These are phyloP conservation scores for Drosophila diplacantha DNA, from an alignment of 2,888 invertebrate species.

Conservation along the genomic window DNA sequence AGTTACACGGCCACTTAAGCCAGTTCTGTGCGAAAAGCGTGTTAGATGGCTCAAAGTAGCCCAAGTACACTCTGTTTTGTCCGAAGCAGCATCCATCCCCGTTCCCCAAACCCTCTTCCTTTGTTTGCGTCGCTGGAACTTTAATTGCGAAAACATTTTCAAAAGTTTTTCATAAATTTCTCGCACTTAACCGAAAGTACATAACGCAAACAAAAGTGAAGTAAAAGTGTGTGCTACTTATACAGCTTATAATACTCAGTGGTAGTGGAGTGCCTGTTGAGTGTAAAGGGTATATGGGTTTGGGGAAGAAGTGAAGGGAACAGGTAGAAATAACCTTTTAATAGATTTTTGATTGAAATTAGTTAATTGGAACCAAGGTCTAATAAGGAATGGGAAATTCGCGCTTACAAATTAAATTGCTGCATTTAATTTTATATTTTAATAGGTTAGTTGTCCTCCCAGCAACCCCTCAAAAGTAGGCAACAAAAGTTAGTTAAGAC, in stretches of 20 bases:
- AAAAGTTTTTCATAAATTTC: constrained; percentile 68
- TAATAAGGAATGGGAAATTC: no score
- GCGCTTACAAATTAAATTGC: no score
- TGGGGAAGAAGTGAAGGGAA: not conserved
- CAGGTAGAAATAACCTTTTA: not conserved
- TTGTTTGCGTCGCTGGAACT: constrained; percentile 40
- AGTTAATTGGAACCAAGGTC: no score
- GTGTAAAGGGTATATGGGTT: not conserved
- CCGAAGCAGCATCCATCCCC: constrained; percentile 5
- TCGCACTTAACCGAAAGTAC: constrained; percentile 54
- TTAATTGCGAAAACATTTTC: constrained; percentile 56
- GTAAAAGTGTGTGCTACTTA: constrained; percentile 62
- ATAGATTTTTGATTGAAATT: not conserved
- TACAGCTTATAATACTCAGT: constrained; percentile 42
- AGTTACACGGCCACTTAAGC: constrained; percentile 37
- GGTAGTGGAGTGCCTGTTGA: not conserved
- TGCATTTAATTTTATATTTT: no score
- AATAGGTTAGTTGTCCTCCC: no score
- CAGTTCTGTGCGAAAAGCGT: constrained; percentile 29
- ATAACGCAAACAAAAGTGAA: constrained; percentile 49
- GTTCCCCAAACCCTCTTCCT: not conserved
- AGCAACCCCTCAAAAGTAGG: no score
- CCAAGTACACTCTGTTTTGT: constrained; percentile 33
- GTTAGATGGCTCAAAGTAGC: constrained; percentile 33
- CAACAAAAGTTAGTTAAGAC: not conserved